Evolutionary conservation across 1,140 invertebrate genomes (phyloP).

Genomic region (Nasonia giraulti): DNA sequence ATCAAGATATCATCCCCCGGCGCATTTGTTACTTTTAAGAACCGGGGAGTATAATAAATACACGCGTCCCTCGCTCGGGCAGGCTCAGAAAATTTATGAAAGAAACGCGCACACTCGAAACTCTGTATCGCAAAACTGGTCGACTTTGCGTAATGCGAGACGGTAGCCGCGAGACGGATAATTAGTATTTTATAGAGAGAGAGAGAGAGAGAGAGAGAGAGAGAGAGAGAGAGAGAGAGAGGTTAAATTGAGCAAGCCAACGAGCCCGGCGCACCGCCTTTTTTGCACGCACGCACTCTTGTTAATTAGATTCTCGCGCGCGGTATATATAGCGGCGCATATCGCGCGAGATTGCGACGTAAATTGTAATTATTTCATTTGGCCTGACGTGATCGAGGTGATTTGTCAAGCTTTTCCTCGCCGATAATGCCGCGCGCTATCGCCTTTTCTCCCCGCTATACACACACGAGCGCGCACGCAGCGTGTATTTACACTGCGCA

Average conservation of each 20-base stretch:
- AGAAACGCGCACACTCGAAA: not conserved
- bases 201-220: not conserved
- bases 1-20: slow-evolving; percentile 10
- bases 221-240: not conserved
- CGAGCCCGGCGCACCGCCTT: not conserved
- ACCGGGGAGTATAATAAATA: too few species aligned
- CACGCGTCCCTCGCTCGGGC: too few species aligned
- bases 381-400: slow-evolving; percentile 25
- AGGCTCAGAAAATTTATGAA: not conserved
- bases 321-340: not conserved
- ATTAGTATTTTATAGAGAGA: slow-evolving; percentile 19
- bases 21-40: slow-evolving; percentile 16
- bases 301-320: slow-evolving; percentile 34
- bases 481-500: too few species aligned
- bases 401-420: slow-evolving; percentile 41
- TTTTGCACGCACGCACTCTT: not conserved
- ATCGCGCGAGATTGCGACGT: slow-evolving; percentile 21
- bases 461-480: too few species aligned
- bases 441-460: not conserved
- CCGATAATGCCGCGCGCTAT: not conserved
- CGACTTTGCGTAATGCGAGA: slow-evolving; percentile 14
- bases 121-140: not conserved
- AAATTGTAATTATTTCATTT: slow-evolving; percentile 49
- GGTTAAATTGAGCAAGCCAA: slow-evolving; percentile 20
- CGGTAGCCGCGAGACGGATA: slow-evolving; percentile 12